phyloP scores from a whole-genome alignment of 2,113 vertebrate species.

The Oryzias javanicus region DNA sequence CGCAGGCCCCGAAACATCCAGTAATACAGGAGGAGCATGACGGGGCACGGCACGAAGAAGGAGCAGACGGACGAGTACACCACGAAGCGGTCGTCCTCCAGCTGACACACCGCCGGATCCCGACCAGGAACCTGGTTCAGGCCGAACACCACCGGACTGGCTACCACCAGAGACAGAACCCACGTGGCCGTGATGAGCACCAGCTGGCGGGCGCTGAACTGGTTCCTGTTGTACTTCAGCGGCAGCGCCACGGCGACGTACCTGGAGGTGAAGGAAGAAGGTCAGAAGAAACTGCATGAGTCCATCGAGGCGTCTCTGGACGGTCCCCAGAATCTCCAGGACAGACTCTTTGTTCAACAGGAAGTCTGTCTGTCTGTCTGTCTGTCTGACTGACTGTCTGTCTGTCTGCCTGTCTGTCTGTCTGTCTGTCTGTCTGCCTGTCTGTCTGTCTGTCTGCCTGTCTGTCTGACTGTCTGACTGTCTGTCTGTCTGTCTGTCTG shows the following conservation, averaged over 20 bases:
- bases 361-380: too few relatives aligned
- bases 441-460: too few relatives aligned
- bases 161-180: conserved; percentile 75
- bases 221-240: conserved; percentile 78
- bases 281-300: not conserved
- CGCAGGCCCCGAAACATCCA: conserved; percentile 75
- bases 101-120: conserved; percentile 65
- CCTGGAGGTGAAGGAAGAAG: conserved; percentile 41
- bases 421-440: too few relatives aligned
- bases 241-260: conserved; percentile 78
- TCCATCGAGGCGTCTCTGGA: too few relatives aligned
- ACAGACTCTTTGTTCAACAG: too few relatives aligned
- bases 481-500: too few relatives aligned
- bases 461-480: too few relatives aligned
- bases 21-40: conserved; percentile 78
- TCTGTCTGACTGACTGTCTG: too few relatives aligned
- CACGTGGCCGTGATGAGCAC: conserved; percentile 74
- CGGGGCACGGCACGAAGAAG: conserved; percentile 78
- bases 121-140: conserved; percentile 72
- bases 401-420: too few relatives aligned
- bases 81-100: conserved; percentile 76
- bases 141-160: conserved; percentile 76
- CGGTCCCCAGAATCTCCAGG: too few relatives aligned
- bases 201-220: conserved; percentile 76
- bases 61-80: conserved; percentile 79